A percentile compares a stretch with the other conserved stretches of the same genome.
These are phyloP conservation scores for Agelas oroides DNA, from an alignment of 37 sponge, comb jelly and placozoan genomes.

Conservation along the genomic window DNA sequence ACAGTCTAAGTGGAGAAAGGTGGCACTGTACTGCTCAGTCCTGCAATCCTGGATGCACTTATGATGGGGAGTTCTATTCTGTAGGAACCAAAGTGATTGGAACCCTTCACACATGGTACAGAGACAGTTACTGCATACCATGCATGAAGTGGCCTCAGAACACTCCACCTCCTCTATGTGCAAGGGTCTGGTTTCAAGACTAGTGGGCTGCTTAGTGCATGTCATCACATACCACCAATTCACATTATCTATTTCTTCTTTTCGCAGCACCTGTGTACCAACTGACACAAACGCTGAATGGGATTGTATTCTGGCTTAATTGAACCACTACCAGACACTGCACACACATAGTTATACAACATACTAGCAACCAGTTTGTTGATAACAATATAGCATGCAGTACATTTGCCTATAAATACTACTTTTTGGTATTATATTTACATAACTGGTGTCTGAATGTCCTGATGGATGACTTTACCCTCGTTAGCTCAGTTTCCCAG, in stretches of 20 bases:
- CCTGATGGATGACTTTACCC: too few species aligned
- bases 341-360: neutral
- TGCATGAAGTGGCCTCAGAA: too few species aligned
- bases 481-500: too few species aligned
- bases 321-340: neutral
- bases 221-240: neutral
- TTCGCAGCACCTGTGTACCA: constrained; percentile 54
- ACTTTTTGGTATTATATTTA: too few species aligned
- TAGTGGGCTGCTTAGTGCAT: too few species aligned
- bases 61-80: constrained; percentile 39
- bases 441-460: too few species aligned
- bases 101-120: constrained; percentile 11
- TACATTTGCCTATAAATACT: too few species aligned
- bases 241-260: neutral
- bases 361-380: too few species aligned
- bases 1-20: constrained; percentile 71
- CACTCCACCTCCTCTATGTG: too few species aligned
- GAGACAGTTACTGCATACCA: neutral
- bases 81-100: constrained; percentile 4
- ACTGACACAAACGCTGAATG: constrained; percentile 65
- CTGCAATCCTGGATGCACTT: constrained; percentile 46
- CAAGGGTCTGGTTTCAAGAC: too few species aligned
- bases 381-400: too few species aligned
- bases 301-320: constrained; percentile 18
- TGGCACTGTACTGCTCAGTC: constrained; percentile 79